Conservation (phyloP, 1,140 invertebrate genomes). For the Drosophila suzukii region DNA sequence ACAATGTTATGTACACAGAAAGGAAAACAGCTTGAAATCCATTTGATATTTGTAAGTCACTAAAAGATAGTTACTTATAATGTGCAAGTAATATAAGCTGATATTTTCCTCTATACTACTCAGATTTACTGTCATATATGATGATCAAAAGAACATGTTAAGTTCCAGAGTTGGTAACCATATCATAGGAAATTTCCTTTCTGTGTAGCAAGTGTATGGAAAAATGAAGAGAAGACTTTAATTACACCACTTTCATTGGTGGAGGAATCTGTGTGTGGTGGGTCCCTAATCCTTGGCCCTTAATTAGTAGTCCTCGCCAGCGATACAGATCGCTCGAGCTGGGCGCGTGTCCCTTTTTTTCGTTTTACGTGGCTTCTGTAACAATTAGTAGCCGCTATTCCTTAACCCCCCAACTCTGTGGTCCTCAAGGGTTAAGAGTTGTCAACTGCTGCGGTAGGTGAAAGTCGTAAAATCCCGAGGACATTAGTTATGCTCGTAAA, state of each 20-base stretch:
- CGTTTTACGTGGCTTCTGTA: slow-evolving; percentile 9
- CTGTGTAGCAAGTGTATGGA: not conserved
- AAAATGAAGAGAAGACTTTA: slow-evolving; percentile 12
- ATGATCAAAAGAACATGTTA: no score
- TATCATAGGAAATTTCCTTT: no score
- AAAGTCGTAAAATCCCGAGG: slow-evolving; percentile 53
- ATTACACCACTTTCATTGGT: slow-evolving; percentile 16
- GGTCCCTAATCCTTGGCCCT: slow-evolving; percentile 30
- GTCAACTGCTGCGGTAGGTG: slow-evolving; percentile 68
- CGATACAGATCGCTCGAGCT: slow-evolving; percentile 27
- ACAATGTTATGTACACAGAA: slow-evolving; percentile 13
- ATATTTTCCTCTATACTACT: no score
- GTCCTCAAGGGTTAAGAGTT: slow-evolving; percentile 59
- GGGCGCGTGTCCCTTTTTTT: slow-evolving; percentile 39
- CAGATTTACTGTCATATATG: no score
- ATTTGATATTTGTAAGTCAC: not conserved
- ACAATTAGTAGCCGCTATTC: slow-evolving; percentile 40
- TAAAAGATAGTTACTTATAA: no score
- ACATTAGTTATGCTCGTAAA: slow-evolving; percentile 77
- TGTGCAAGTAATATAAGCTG: no score
- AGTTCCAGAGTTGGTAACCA: no score
- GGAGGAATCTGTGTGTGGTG: slow-evolving; percentile 26
- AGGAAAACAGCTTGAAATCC: not conserved
- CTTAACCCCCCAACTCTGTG: not conserved
- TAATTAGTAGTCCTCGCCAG: slow-evolving; percentile 40